A percentile compares a stretch with the other conserved stretches of the same genome.
These are phyloP conservation scores for Genyomyrus donnyi DNA, from an alignment of 2,113 vertebrate genomes.

Conservation along the genomic window DNA sequence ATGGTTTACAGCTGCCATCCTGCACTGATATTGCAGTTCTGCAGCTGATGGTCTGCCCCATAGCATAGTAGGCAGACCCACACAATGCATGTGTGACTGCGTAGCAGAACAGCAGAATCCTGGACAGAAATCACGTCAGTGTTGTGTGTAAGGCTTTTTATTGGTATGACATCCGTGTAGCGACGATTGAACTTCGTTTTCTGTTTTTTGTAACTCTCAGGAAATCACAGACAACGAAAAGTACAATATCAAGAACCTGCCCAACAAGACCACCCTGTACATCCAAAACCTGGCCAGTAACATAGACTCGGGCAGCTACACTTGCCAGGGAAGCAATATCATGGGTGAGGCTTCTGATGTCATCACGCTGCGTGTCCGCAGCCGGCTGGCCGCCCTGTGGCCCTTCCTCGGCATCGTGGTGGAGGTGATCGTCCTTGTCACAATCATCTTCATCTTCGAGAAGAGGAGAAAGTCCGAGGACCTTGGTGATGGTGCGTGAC, in stretches of 20 bases:
- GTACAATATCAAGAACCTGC: constrained; percentile 59
- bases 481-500: constrained; percentile 73
- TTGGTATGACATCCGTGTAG: background rate
- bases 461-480: constrained; percentile 93
- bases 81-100: background rate
- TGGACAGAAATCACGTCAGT: background rate
- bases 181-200: background rate
- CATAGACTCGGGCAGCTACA: constrained; percentile 63
- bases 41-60: background rate
- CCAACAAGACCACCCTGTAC: constrained; percentile 60
- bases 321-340: constrained; percentile 58
- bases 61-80: background rate
- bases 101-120: background rate
- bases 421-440: constrained; percentile 85
- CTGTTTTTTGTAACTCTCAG: constrained; percentile 4
- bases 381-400: constrained; percentile 86
- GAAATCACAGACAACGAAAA: constrained; percentile 41
- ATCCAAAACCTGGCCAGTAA: constrained; percentile 59
- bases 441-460: constrained; percentile 94
- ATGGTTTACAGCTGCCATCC: background rate
- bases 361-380: constrained; percentile 75
- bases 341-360: background rate
- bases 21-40: background rate
- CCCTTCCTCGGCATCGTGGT: constrained; percentile 95
- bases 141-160: background rate